phyloP scores from a whole-genome alignment of 64 coral and sea anemone genomes.

The Pachyseris speciosa region DNA sequence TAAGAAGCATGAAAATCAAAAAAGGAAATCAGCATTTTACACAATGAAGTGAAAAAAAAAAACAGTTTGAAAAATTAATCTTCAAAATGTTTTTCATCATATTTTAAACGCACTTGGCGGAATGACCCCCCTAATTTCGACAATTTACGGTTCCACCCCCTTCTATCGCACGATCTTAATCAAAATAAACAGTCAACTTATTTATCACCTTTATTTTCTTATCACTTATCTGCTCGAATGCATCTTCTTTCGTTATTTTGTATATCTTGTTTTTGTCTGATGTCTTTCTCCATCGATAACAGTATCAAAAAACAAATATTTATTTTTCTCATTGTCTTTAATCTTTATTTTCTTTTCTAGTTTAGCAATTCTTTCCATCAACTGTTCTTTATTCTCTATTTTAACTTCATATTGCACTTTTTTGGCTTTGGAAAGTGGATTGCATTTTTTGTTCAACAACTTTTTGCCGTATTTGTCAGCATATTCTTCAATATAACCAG shows the following conservation, averaged over 20 bases:
- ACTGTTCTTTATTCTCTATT: constrained; percentile 35
- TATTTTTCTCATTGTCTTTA: neutral
- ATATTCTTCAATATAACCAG: constrained; percentile 44
- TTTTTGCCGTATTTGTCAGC: neutral
- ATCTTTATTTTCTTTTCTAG: constrained; percentile 31
- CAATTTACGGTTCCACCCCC: too few relatives aligned
- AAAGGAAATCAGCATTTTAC: too few relatives aligned
- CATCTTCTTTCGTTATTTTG: constrained; percentile 24
- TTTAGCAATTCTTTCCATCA: constrained; percentile 8
- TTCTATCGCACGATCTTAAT: too few relatives aligned
- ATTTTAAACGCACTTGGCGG: too few relatives aligned
- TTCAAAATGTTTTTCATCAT: too few relatives aligned
- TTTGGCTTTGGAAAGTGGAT: neutral
- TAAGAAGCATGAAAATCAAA: too few relatives aligned
- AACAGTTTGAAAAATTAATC: too few relatives aligned
- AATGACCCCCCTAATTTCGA: too few relatives aligned
- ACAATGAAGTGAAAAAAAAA: too few relatives aligned
- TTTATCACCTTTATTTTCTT: neutral
- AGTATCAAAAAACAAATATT: neutral
- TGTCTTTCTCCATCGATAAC: neutral
- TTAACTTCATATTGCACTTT: constrained; percentile 27
- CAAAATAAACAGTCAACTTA: too few relatives aligned
- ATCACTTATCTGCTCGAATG: neutral
- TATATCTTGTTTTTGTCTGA: constrained; percentile 12
- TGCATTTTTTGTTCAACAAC: constrained; percentile 29